A percentile compares a stretch with the other conserved stretches of the same genome.
Evolutionary conservation across 2,888 invertebrate genomes (phyloP).

Genomic region (Orthonychiurus folsomi): DNA sequence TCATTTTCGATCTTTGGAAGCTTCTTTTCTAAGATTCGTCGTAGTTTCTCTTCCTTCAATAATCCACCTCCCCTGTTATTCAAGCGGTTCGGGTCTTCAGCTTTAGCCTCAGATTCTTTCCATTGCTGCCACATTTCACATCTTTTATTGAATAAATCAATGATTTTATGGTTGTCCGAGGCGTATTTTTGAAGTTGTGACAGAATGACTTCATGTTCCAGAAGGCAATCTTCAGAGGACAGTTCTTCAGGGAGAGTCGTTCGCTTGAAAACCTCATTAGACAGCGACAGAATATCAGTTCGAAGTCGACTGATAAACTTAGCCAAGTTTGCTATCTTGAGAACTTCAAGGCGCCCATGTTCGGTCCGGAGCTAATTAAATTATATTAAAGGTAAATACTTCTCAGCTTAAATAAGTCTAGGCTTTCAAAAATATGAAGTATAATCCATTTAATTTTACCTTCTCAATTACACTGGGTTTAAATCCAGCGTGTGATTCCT

Average conservation of each 20-base stretch:
- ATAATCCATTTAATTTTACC: no score
- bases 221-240: constrained; percentile 4
- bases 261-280: background rate
- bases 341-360: background rate
- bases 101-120: constrained; percentile 63
- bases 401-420: background rate
- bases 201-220: constrained; percentile 8
- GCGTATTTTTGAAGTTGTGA: background rate
- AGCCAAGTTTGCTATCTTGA: constrained; percentile 10
- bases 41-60: constrained; percentile 73
- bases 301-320: constrained; percentile 7
- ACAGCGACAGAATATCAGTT: background rate
- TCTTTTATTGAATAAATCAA: constrained; percentile 47
- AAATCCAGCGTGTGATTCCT: background rate
- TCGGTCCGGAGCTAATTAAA: background rate
- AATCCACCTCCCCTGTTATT: constrained; percentile 81
- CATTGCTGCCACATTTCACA: constrained; percentile 65
- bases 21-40: constrained; percentile 61
- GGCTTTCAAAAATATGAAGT: background rate
- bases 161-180: constrained; percentile 3
- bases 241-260: background rate
- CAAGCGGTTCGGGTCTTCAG: constrained; percentile 64
- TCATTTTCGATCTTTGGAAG: constrained; percentile 65
- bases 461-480: background rate
- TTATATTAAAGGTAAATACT: background rate